Percentiles rank a stretch among this genome's conserved stretches.
Conservation (phyloP, 2,888 invertebrate species). For the Lathronympha strigana region DNA sequence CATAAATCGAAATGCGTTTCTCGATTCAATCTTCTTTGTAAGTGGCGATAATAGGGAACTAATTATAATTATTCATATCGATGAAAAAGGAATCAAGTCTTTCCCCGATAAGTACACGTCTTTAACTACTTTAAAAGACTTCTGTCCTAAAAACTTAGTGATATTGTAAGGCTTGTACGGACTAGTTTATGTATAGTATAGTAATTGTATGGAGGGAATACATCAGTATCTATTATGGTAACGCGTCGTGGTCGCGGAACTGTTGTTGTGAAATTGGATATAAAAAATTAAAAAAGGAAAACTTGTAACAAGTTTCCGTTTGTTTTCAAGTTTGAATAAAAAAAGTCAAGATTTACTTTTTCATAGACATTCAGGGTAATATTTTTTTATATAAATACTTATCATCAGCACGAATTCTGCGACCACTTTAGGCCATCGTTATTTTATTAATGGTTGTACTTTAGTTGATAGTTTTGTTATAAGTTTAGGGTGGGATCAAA, state of each 20-base stretch:
- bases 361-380: no score
- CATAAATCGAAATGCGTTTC: neutral
- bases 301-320: neutral
- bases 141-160: conserved; percentile 19
- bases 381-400: no score
- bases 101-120: conserved; percentile 15
- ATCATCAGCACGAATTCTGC: conserved; percentile 20
- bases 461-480: conserved; percentile 26
- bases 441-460: conserved; percentile 16
- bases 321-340: neutral
- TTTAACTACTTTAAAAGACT: conserved; percentile 9
- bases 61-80: conserved; percentile 6
- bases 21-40: neutral
- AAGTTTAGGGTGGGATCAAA: conserved; percentile 51
- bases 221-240: conserved; percentile 27
- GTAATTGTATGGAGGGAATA: conserved; percentile 35
- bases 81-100: neutral
- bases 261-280: neutral
- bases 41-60: neutral
- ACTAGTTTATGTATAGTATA: conserved; percentile 22
- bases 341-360: no score
- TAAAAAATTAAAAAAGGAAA: neutral
- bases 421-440: neutral
- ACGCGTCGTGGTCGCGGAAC: conserved; percentile 15
- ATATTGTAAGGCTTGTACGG: conserved; percentile 25